Conservation (phyloP, 1,140 invertebrate species). For the Planococcus citri region DNA sequence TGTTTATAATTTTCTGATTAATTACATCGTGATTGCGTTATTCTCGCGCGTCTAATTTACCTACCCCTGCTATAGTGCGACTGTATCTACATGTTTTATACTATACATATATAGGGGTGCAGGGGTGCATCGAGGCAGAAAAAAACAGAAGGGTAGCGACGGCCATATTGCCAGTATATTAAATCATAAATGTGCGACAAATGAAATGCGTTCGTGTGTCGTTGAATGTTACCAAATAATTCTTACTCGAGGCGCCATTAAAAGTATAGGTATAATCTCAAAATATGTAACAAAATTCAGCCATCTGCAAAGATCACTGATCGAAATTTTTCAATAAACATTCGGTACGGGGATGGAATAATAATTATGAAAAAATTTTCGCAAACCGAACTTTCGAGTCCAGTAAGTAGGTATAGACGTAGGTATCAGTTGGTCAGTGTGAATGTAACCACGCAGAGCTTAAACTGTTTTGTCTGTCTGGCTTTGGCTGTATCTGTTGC, state of each 20-base stretch:
- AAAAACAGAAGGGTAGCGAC: background rate
- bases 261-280: too few species aligned
- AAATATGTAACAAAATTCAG: too few species aligned
- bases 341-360: too few species aligned
- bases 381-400: too few species aligned
- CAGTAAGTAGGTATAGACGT: background rate
- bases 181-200: background rate
- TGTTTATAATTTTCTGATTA: background rate
- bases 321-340: too few species aligned
- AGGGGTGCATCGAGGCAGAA: background rate
- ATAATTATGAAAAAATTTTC: too few species aligned
- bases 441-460: background rate
- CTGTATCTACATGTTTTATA: too few species aligned
- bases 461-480: constrained; percentile 12
- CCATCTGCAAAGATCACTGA: too few species aligned
- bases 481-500: background rate
- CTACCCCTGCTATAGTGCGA: too few species aligned
- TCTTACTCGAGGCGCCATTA: too few species aligned
- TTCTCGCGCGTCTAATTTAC: too few species aligned
- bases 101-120: background rate
- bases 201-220: background rate
- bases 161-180: background rate
- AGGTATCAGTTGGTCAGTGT: background rate
- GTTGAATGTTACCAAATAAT: background rate
- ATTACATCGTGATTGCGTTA: background rate